phyloP scores from a whole-genome alignment of 2,888 invertebrate species.

The Acrocera orbiculus region DNA sequence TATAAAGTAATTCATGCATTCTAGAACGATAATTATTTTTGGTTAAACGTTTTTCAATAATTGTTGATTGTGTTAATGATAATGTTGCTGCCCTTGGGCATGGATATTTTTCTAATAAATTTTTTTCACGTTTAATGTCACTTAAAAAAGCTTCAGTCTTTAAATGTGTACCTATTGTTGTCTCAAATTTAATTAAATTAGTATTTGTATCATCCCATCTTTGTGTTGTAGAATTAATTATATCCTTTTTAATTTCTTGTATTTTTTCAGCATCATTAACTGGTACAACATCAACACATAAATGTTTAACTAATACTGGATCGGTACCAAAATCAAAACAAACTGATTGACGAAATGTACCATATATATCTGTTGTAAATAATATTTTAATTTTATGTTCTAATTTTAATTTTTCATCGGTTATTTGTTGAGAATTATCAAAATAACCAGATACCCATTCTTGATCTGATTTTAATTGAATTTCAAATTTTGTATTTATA shows the following conservation, averaged over 20 bases:
- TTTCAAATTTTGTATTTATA: conserved; percentile 13
- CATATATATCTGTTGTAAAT: conserved; percentile 54
- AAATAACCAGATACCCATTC: conserved; percentile 33
- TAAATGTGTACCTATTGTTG: conserved; percentile 36
- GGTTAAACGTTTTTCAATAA: conserved; percentile 42
- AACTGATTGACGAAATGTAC: conserved; percentile 57
- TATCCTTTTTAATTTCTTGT: conserved; percentile 43
- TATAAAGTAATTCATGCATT: conserved; percentile 55
- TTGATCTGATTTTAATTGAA: conserved; percentile 34
- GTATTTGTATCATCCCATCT: conserved; percentile 42
- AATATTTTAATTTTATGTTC: conserved; percentile 36
- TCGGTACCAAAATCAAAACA: conserved; percentile 56
- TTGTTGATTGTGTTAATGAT: conserved; percentile 46
- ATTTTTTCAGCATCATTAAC: conserved; percentile 45
- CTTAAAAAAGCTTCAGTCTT: conserved; percentile 31
- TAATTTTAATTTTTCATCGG: conserved; percentile 14
- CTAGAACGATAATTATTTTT: conserved; percentile 52
- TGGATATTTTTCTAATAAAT: conserved; percentile 41
- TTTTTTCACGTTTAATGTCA: conserved; percentile 35
- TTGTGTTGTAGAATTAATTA: conserved; percentile 41
- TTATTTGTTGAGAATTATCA: conserved; percentile 11
- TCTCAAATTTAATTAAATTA: conserved; percentile 36
- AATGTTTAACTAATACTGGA: conserved; percentile 43
- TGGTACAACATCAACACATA: conserved; percentile 62
- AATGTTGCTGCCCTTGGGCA: conserved; percentile 48